Conservation (phyloP, 2,113 vertebrate species). For the Sylvia atricapilla region DNA sequence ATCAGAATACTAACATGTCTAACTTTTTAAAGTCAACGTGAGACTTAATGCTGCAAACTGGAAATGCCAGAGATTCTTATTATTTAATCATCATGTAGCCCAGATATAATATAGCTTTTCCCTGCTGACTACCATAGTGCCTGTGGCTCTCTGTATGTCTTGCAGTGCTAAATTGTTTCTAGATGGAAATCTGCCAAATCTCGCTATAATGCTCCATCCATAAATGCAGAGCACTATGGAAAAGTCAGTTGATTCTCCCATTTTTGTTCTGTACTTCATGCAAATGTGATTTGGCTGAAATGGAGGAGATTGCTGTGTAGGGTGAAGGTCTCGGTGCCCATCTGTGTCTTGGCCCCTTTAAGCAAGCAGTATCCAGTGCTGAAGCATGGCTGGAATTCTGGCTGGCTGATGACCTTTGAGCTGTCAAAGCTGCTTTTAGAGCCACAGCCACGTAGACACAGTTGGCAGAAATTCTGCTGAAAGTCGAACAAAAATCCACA, state of each 20-base stretch:
- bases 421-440: background rate
- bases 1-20: background rate
- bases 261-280: background rate
- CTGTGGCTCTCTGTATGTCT: background rate
- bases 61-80: background rate
- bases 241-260: background rate
- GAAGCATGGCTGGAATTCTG: background rate
- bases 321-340: background rate
- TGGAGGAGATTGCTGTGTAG: background rate
- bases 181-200: background rate
- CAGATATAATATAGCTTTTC: background rate
- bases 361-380: background rate
- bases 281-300: background rate
- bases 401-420: background rate
- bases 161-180: background rate
- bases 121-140: background rate
- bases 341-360: background rate
- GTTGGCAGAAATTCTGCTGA: background rate
- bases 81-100: background rate
- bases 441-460: background rate
- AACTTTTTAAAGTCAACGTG: background rate
- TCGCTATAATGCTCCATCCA: background rate
- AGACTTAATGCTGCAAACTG: background rate
- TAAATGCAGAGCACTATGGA: background rate
- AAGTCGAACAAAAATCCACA: background rate